phyloP scores from a whole-genome alignment of 92 coral and sea anemone species.

The Micromussa lordhowensis region DNA sequence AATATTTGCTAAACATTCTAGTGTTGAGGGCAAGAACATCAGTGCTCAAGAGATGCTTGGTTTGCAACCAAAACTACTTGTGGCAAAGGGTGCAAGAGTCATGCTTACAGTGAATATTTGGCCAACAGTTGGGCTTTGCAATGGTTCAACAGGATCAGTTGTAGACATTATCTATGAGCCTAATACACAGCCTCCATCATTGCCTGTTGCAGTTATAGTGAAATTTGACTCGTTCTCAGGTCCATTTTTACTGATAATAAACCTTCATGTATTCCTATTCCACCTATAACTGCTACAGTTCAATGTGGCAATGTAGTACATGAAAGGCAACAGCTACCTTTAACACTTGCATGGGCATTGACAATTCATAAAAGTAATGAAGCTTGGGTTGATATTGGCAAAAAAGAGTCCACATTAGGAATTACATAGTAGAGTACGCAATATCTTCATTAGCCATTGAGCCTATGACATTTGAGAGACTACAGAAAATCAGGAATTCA shows the following conservation, averaged over 20 bases:
- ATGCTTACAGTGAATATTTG: conserved; percentile 66
- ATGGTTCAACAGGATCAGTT: conserved; percentile 53
- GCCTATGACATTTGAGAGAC: background rate
- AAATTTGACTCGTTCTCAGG: conserved; percentile 49
- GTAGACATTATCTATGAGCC: conserved; percentile 49
- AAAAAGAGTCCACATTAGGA: conserved; percentile 65
- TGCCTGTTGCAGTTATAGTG: conserved; percentile 64
- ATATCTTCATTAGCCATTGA: background rate
- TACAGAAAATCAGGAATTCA: no score
- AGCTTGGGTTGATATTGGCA: conserved; percentile 73
- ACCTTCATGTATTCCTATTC: no score
- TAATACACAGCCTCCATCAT: conserved; percentile 48
- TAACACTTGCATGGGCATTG: conserved; percentile 66
- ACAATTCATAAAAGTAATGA: conserved; percentile 61
- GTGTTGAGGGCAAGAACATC: conserved; percentile 32
- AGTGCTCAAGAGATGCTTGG: conserved; percentile 70
- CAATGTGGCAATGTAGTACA: conserved; percentile 47
- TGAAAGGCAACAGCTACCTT: conserved; percentile 75
- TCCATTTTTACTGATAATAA: background rate
- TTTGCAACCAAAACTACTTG: conserved; percentile 58
- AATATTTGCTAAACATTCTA: conserved; percentile 66
- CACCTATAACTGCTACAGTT: conserved; percentile 43
- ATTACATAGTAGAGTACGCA: conserved; percentile 64
- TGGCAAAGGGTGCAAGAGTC: conserved; percentile 52
- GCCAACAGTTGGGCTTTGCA: conserved; percentile 63